phyloP scores from a whole-genome alignment of 2,888 invertebrate genomes.

The Trissoscelio sp. region DNA sequence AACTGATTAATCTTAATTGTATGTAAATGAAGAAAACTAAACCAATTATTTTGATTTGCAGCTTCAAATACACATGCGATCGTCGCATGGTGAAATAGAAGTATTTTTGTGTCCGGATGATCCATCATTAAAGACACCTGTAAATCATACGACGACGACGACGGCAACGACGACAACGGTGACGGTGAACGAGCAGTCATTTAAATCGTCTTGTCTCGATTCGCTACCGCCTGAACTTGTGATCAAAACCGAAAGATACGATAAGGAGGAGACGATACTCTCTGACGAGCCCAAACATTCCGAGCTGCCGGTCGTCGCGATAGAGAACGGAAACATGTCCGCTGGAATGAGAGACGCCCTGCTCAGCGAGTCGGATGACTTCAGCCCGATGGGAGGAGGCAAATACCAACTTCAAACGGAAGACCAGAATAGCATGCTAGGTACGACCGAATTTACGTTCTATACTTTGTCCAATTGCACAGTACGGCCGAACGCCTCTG shows the following conservation, averaged over 20 bases:
- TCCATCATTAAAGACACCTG: slow-evolving; percentile 75
- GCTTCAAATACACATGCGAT: slow-evolving; percentile 95
- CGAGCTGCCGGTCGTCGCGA: slow-evolving; percentile 54
- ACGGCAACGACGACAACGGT: slow-evolving; percentile 66
- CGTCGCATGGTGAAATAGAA: slow-evolving; percentile 95
- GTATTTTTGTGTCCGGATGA: slow-evolving; percentile 96
- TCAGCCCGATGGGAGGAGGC: slow-evolving; percentile 89
- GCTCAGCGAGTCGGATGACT: slow-evolving; percentile 90
- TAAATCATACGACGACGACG: slow-evolving; percentile 69
- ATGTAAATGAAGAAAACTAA: background rate
- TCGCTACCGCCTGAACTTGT: slow-evolving; percentile 76
- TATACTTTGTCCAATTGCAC: slow-evolving; percentile 52
- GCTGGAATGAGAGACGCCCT: slow-evolving; percentile 87
- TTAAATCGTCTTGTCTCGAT: slow-evolving; percentile 67
- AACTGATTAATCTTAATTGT: no score
- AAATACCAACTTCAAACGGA: slow-evolving; percentile 89
- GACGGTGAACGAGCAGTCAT: slow-evolving; percentile 68
- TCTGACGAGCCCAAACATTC: slow-evolving; percentile 67
- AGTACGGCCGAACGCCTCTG: slow-evolving; percentile 17
- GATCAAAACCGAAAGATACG: slow-evolving; percentile 75
- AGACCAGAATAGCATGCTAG: slow-evolving; percentile 86
- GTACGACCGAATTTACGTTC: slow-evolving; percentile 63
- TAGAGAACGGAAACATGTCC: slow-evolving; percentile 70
- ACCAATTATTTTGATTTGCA: slow-evolving; percentile 75
- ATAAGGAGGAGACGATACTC: slow-evolving; percentile 70